Percentiles rank a stretch among this genome's conserved stretches.
These are phyloP conservation scores for Mus spicilegus DNA, from an alignment of 2,113 vertebrate genomes.

Conservation along the genomic window DNA sequence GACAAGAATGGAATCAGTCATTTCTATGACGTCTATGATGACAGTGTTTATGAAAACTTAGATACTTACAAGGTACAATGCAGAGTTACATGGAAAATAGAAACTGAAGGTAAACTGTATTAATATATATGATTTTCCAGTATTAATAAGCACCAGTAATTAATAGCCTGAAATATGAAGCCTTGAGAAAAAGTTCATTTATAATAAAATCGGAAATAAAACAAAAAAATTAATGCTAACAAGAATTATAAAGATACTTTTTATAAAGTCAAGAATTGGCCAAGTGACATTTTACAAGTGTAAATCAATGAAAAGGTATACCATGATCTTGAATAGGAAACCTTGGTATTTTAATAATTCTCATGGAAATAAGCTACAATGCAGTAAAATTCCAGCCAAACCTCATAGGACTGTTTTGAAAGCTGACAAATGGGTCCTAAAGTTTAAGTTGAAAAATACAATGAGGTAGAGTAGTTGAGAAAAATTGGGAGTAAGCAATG, in stretches of 20 bases:
- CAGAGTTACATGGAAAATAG: constrained; percentile 45
- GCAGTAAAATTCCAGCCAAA: constrained; percentile 23
- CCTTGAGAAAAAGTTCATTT: background rate
- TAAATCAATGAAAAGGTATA: constrained; percentile 36
- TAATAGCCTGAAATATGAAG: constrained; percentile 8
- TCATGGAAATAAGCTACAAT: constrained; percentile 9
- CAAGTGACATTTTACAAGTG: constrained; percentile 24
- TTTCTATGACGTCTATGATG: background rate
- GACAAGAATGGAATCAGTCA: constrained; percentile 21
- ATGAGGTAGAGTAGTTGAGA: background rate
- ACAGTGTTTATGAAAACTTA: background rate
- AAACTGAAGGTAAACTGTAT: background rate
- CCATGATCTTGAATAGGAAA: background rate
- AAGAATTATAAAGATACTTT: constrained; percentile 15
- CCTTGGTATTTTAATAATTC: constrained; percentile 33
- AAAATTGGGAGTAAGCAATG: constrained; percentile 36
- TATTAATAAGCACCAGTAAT: constrained; percentile 12
- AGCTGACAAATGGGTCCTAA: constrained; percentile 23
- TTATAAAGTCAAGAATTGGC: constrained; percentile 16
- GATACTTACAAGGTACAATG: background rate
- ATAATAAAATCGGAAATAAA: constrained; percentile 33
- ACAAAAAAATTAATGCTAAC: background rate
- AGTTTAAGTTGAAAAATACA: constrained; percentile 29
- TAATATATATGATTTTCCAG: background rate
- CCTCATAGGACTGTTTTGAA: background rate